These are phyloP conservation scores for Acrossocheilus fasciatus DNA, from an alignment of 2,797 vertebrate genomes.

Conservation along the genomic window DNA sequence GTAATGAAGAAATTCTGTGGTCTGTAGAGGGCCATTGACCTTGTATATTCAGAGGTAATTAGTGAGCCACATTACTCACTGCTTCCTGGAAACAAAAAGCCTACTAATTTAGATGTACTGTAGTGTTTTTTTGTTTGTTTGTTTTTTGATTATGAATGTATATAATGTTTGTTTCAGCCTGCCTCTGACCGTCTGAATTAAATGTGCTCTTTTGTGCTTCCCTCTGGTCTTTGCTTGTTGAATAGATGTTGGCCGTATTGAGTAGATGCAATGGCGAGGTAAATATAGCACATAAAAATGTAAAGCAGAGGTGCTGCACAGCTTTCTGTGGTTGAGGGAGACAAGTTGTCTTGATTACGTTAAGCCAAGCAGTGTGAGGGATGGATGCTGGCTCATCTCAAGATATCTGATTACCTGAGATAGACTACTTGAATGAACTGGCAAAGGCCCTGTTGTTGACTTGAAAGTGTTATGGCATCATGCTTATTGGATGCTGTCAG, in stretches of 20 bases:
- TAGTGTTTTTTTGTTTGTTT: not conserved
- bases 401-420: slow-evolving; percentile 16
- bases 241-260: not conserved
- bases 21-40: slow-evolving; percentile 15
- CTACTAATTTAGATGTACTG: not conserved
- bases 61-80: not conserved
- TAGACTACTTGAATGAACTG: slow-evolving; percentile 16
- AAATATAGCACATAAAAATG: not conserved
- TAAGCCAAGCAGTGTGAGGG: not conserved
- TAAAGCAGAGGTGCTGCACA: not conserved
- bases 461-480: slow-evolving; percentile 22
- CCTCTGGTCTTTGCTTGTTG: not conserved
- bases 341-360: slow-evolving; percentile 23
- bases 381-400: slow-evolving; percentile 20
- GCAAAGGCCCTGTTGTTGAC: not conserved
- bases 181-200: not conserved
- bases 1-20: not conserved
- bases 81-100: not conserved
- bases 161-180: too few species aligned
- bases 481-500: slow-evolving; percentile 24
- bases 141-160: too few species aligned
- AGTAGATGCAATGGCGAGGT: not conserved
- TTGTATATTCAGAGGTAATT: slow-evolving; percentile 23
- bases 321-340: not conserved
- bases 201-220: not conserved